Conservation (phyloP, 1,140 invertebrate genomes). For the Ylistrum balloti region DNA sequence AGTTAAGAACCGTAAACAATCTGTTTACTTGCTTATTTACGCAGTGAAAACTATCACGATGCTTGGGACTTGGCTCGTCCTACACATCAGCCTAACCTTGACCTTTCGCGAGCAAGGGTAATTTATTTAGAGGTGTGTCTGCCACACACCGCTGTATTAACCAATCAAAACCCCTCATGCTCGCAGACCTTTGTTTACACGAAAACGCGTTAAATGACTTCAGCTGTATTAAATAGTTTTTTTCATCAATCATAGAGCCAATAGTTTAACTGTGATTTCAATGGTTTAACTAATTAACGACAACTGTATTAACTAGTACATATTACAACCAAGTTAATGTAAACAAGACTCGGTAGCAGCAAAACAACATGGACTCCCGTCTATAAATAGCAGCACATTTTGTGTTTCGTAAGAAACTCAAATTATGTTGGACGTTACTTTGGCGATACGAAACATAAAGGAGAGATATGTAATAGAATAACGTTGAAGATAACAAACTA, state of each 20-base stretch:
- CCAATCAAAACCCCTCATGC: not conserved
- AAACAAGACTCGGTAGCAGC: not conserved
- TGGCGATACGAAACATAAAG: not conserved
- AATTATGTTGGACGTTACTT: not conserved
- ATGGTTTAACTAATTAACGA: too few species aligned
- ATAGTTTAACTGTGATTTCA: too few species aligned
- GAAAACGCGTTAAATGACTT: not conserved
- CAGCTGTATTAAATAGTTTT: too few species aligned
- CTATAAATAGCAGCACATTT: not conserved
- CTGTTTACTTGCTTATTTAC: not conserved
- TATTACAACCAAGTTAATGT: too few species aligned
- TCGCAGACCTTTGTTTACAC: not conserved
- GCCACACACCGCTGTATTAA: not conserved
- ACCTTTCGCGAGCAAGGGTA: constrained; percentile 32
- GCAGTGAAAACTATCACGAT: too few species aligned
- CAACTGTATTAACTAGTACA: too few species aligned
- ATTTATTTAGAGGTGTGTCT: constrained; percentile 39
- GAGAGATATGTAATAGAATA: too few species aligned
- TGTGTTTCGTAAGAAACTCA: not conserved
- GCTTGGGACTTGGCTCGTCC: too few species aligned
- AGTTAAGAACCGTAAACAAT: not conserved
- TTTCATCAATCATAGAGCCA: too few species aligned
- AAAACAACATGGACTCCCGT: not conserved
- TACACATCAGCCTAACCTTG: not conserved
- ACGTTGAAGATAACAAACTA: too few species aligned